These are phyloP conservation scores for Megathymus violae DNA, from an alignment of 1,140 invertebrate species.

Conservation along the genomic window DNA sequence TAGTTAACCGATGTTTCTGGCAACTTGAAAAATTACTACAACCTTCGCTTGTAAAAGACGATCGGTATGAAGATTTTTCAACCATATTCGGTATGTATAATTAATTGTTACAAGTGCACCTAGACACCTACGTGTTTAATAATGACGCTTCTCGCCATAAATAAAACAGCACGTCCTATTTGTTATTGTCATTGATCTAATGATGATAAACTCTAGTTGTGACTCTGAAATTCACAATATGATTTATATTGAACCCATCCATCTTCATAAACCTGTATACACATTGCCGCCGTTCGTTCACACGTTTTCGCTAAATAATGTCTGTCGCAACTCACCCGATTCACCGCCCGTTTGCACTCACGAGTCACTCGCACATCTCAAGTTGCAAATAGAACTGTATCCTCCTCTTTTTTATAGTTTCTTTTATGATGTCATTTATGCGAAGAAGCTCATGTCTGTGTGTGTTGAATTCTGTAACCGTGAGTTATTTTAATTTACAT, in stretches of 20 bases:
- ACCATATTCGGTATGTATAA: no score
- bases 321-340: constrained; percentile 26
- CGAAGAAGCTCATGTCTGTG: constrained; percentile 18
- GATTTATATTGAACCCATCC: constrained; percentile 4
- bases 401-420: neutral
- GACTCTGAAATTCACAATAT: neutral
- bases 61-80: no score
- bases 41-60: no score
- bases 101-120: no score
- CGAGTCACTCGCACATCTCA: neutral
- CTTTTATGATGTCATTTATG: constrained; percentile 27
- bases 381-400: constrained; percentile 37
- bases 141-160: no score
- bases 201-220: neutral
- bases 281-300: constrained; percentile 29
- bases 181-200: constrained; percentile 2
- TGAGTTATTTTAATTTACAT: constrained; percentile 34
- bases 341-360: no score
- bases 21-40: no score
- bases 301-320: constrained; percentile 39
- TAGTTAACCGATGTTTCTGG: no score
- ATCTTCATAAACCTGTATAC: constrained; percentile 17
- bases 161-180: neutral
- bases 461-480: neutral
- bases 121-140: no score